Evolutionary conservation across 2,797 vertebrate species (phyloP).

Genomic region (Lepilemur septentrionalis): DNA sequence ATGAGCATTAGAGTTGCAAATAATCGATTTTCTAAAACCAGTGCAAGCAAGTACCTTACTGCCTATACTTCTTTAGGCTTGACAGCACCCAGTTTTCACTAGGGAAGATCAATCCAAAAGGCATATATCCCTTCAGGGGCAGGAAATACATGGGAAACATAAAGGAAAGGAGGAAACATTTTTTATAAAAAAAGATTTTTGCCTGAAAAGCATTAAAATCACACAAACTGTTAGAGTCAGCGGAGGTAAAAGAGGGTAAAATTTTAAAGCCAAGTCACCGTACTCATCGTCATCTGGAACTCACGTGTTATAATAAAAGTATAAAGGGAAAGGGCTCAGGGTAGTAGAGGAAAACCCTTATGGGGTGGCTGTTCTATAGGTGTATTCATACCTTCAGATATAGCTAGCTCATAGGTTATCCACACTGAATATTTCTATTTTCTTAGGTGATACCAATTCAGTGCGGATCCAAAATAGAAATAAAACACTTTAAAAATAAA

Average conservation of each 20-base stretch:
- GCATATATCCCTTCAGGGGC: not conserved
- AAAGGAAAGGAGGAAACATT: not conserved
- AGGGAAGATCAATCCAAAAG: not conserved
- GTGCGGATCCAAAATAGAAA: not conserved
- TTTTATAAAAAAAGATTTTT: not conserved
- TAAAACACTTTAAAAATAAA: constrained; percentile 30
- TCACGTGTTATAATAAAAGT: not conserved
- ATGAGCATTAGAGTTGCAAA: constrained; percentile 70
- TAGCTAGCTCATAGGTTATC: not conserved
- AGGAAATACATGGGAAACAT: constrained; percentile 25
- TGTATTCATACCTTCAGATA: not conserved
- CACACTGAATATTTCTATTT: not conserved
- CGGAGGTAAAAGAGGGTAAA: not conserved
- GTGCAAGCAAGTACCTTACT: constrained; percentile 37
- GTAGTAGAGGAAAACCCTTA: not conserved
- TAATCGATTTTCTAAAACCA: constrained; percentile 57
- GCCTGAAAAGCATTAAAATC: not conserved
- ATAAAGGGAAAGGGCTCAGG: not conserved
- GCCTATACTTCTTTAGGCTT: not conserved
- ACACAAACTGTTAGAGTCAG: not conserved
- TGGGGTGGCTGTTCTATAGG: not conserved
- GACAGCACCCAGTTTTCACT: not conserved
- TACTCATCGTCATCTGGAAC: not conserved
- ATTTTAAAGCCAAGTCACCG: not conserved
- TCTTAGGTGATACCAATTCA: constrained; percentile 17